A percentile compares a stretch with the other conserved stretches of the same genome.
Evolutionary conservation across 2,797 vertebrate species (phyloP).

Genomic region (Myotis findleyi): DNA sequence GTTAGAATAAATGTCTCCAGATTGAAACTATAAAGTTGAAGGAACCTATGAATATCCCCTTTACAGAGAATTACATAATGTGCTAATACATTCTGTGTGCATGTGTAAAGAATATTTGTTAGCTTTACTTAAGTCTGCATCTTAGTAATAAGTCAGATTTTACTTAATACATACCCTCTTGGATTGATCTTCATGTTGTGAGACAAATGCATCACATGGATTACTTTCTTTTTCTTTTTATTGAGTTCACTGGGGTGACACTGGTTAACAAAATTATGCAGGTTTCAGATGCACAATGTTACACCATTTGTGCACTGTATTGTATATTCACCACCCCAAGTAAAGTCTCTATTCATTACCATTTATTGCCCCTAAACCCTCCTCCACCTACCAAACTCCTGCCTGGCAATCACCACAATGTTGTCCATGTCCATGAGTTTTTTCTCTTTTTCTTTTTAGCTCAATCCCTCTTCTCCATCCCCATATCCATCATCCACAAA

Average conservation of each 20-base stretch:
- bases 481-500: background rate
- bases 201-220: background rate
- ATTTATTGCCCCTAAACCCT: background rate
- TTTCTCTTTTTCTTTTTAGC: background rate
- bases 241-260: background rate
- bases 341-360: background rate
- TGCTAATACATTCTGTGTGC: background rate
- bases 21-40: background rate
- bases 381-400: no score
- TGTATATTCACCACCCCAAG: background rate
- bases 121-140: background rate
- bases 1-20: background rate
- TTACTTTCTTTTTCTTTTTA: background rate
- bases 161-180: background rate
- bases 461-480: background rate
- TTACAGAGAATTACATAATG: background rate
- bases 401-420: background rate
- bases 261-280: background rate
- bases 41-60: background rate
- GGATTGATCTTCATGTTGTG: background rate
- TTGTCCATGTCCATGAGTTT: background rate
- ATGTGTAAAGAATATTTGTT: background rate
- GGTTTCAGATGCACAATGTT: background rate
- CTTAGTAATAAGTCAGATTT: background rate
- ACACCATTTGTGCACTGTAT: background rate